Conservation (phyloP, 2,797 vertebrate species). For the Antennarius maculatus region DNA sequence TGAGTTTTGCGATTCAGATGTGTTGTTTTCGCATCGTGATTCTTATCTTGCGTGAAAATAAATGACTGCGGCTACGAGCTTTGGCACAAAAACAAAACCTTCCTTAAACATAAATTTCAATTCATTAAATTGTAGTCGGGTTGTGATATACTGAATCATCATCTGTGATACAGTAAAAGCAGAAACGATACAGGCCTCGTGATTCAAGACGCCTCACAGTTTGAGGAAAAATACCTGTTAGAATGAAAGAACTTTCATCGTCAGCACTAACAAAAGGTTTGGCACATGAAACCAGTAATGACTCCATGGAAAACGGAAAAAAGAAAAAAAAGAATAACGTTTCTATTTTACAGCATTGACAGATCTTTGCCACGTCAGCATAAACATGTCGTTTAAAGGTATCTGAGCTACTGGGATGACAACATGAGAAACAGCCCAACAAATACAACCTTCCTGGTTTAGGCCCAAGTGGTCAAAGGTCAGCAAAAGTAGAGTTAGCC, state of each 20-base stretch:
- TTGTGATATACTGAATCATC: no score
- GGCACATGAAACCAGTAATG: not conserved
- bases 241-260: not conserved
- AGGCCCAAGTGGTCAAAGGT: constrained; percentile 47
- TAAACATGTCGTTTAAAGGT: not conserved
- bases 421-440: not conserved
- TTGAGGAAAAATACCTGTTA: not conserved
- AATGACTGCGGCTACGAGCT: no score
- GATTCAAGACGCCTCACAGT: not conserved
- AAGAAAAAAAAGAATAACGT: not conserved
- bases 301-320: not conserved
- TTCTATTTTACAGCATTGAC: not conserved
- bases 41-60: no score
- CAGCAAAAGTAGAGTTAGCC: constrained; percentile 43
- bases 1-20: no score
- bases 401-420: not conserved
- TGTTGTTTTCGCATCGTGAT: no score
- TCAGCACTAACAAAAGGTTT: not conserved
- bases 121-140: no score
- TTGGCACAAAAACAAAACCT: no score
- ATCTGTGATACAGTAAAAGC: no score
- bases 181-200: no score
- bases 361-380: not conserved
- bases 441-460: constrained; percentile 29
- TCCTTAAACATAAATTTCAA: no score